Conservation (phyloP, 2,888 invertebrate species). For the Nemurella pictetii region DNA sequence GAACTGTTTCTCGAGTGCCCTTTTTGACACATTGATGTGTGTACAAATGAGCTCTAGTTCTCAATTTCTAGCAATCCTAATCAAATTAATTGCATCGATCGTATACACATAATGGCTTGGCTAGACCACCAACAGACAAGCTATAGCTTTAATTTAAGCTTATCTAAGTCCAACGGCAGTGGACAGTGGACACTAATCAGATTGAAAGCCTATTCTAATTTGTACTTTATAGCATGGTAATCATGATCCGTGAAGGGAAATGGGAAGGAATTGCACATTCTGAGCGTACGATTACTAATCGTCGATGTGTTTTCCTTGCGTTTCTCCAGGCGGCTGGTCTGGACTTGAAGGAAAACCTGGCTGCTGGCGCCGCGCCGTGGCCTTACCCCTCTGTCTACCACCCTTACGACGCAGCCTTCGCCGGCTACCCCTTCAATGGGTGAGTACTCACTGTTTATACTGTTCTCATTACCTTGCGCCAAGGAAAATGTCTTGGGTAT, state of each 20-base stretch:
- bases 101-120: background rate
- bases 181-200: background rate
- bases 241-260: too few species aligned
- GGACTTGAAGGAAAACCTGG: conserved; percentile 86
- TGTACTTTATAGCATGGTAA: too few species aligned
- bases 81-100: conserved; percentile 9
- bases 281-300: background rate
- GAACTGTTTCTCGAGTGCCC: background rate
- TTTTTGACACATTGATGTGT: background rate
- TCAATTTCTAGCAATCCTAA: background rate
- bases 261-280: too few species aligned
- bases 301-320: background rate
- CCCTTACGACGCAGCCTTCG: conserved; percentile 88
- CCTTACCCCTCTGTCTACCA: conserved; percentile 91
- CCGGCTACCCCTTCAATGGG: conserved; percentile 94
- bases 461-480: too few species aligned
- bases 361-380: conserved; percentile 82
- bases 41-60: background rate
- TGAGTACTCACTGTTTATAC: conserved; percentile 67
- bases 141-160: background rate
- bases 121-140: conserved; percentile 25
- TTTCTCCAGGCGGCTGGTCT: conserved; percentile 78
- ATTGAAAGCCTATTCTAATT: background rate
- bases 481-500: too few species aligned
- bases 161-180: background rate